Evolutionary conservation across 2,888 invertebrate genomes (phyloP).

Genomic region (Stictocephala bisonia): DNA sequence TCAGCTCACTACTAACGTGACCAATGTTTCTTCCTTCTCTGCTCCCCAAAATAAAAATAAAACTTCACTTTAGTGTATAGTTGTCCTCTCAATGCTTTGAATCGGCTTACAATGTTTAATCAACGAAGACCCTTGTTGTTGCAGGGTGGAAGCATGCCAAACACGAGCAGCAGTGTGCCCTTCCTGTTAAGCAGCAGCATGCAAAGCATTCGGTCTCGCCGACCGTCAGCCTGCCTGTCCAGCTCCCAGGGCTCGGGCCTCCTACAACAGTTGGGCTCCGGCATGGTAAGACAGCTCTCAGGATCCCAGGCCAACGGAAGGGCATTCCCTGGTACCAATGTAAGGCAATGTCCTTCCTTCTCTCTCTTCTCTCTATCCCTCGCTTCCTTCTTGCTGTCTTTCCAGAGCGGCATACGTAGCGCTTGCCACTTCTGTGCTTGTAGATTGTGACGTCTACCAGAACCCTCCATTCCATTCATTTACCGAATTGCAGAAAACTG

Average conservation of each 20-base stretch:
- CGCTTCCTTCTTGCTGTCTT: slow-evolving; percentile 11
- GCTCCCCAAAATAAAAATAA: too few species aligned
- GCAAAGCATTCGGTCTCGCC: slow-evolving; percentile 80
- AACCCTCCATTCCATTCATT: slow-evolving; percentile 1
- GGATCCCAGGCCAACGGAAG: slow-evolving; percentile 71
- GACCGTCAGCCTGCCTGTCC: slow-evolving; percentile 78
- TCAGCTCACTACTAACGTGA: too few species aligned
- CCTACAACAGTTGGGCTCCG: slow-evolving; percentile 89
- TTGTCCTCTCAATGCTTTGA: too few species aligned
- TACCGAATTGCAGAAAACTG: too few species aligned
- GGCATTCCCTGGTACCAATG: slow-evolving; percentile 68
- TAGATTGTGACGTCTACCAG: too few species aligned
- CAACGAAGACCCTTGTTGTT: slow-evolving; percentile 61
- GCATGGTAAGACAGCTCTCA: slow-evolving; percentile 89
- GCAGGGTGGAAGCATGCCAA: slow-evolving; percentile 91
- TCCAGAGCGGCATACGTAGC: slow-evolving; percentile 5
- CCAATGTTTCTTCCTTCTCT: too few species aligned
- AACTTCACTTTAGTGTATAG: too few species aligned
- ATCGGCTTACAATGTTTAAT: too few species aligned
- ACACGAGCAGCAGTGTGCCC: slow-evolving; percentile 89
- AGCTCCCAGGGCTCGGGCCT: slow-evolving; percentile 80
- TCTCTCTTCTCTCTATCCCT: slow-evolving; percentile 22
- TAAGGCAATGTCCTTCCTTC: slow-evolving; percentile 64
- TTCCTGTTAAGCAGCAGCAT: slow-evolving; percentile 84
- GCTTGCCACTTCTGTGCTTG: slow-evolving; percentile 26